A percentile compares a stretch with the other conserved stretches of the same genome.
Conservation (phyloP, 1,140 invertebrate genomes). For the Anthonomus grandis region DNA sequence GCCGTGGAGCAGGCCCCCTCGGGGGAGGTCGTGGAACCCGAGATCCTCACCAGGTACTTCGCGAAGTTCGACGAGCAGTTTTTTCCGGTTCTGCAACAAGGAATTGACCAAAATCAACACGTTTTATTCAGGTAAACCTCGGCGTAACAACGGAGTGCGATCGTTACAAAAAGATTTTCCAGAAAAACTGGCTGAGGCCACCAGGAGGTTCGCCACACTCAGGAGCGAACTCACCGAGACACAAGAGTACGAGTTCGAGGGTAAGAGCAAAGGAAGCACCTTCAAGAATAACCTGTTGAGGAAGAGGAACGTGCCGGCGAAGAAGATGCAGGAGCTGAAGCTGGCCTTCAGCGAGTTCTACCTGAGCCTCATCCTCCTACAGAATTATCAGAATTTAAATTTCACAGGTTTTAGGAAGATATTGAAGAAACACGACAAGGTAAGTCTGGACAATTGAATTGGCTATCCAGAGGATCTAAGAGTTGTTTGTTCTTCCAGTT, state of each 20-base stretch:
- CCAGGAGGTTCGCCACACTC: slow-evolving; percentile 87
- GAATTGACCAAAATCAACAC: slow-evolving; percentile 96
- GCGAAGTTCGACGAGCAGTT: slow-evolving; percentile 96
- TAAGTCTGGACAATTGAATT: slow-evolving; percentile 49
- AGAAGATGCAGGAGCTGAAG: slow-evolving; percentile 92
- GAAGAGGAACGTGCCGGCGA: slow-evolving; percentile 57
- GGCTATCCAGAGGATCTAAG: not conserved
- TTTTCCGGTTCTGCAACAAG: slow-evolving; percentile 91
- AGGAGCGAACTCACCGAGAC: slow-evolving; percentile 83
- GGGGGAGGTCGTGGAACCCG: slow-evolving; percentile 81
- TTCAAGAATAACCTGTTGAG: slow-evolving; percentile 50
- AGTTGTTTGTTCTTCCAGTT: slow-evolving; percentile 55
- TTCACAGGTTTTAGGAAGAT: slow-evolving; percentile 99
- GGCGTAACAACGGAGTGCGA: not conserved
- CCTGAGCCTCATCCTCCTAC: slow-evolving; percentile 88
- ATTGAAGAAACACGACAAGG: slow-evolving; percentile 99
- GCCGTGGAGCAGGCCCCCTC: slow-evolving; percentile 87
- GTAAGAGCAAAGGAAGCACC: slow-evolving; percentile 52
- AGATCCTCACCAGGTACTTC: slow-evolving; percentile 84
- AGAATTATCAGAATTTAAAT: slow-evolving; percentile 93
- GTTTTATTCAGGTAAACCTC: slow-evolving; percentile 82
- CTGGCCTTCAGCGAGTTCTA: slow-evolving; percentile 99
- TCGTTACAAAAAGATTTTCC: too few relatives aligned
- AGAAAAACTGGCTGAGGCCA: slow-evolving; percentile 98
- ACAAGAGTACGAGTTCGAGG: slow-evolving; percentile 61